Evolutionary conservation across 2,797 vertebrate species (phyloP), one percentile per base, ranked within the genome.

Genomic region (Rhinatrema bivittatum): DNA sequence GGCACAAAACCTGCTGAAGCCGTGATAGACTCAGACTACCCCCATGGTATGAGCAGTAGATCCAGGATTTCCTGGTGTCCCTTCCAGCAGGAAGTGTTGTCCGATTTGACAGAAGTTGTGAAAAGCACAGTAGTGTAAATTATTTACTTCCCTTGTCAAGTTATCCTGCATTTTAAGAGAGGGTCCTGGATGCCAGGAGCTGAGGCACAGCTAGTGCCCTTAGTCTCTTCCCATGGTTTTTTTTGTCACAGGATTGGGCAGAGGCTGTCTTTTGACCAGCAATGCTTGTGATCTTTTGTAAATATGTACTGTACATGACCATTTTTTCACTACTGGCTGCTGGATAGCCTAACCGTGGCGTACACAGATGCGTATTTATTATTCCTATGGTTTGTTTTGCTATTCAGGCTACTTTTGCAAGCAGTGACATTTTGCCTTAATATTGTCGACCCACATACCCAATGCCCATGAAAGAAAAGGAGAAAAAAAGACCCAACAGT

Each of bases 81-180:
- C n/a, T n/a, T n/a, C n/a, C n/a, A n/a, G n/a, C n/a, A n/a, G n/a
- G n/a, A n/a, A n/a, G n/a, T n/a, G n/a, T n/a, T n/a, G n/a, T n/a
- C n/a, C n/a, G 68, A 63, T 68, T 65, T 62, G 64, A 62, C 36
- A 52, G 68, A 65, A 48, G 43, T n/a, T n/a, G 40, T 10, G 1
- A 7, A 14, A 30, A 10, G 6, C 2, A 10, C 7, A 4, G 10
- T 36, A n/a, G 21, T 20, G 9, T 8, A 4, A 44, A 55, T 39
- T 51, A 39, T 42, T n/a, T n/a, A n/a, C n/a, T n/a, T n/a, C n/a
- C n/a, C n/a, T n/a, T n/a, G n/a, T n/a, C n/a, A n/a, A n/a, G n/a
- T n/a, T n/a, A n/a, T n/a, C n/a, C n/a, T n/a, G n/a, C n/a, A n/a
- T n/a, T n/a, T 16, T 55, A 51, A 46, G 34, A 53, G 38, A 53